A percentile compares a stretch with the other conserved stretches of the same genome.
These are phyloP conservation scores for Rhinogobius similis DNA, from an alignment of 2,113 vertebrate species.

Conservation along the genomic window DNA sequence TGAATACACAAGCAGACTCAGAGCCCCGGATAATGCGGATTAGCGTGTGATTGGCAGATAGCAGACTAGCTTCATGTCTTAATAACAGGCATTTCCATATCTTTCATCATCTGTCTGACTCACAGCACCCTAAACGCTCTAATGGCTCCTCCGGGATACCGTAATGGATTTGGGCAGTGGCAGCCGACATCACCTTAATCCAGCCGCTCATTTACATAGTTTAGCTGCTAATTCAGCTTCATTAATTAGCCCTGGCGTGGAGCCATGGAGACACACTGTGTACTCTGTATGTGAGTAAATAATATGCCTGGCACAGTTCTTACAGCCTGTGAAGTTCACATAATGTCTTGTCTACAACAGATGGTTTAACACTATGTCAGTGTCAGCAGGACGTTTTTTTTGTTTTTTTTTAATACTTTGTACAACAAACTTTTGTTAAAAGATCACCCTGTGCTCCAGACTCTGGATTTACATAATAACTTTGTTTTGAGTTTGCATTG, in stretches of 20 bases:
- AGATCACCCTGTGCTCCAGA: slow-evolving; percentile 1
- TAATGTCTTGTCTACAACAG: background rate
- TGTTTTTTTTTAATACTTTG: too few species aligned
- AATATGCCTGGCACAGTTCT: background rate
- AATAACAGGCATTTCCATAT: slow-evolving; percentile 37
- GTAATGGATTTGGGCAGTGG: slow-evolving; percentile 35
- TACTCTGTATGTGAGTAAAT: slow-evolving; percentile 1
- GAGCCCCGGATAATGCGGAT: slow-evolving; percentile 7
- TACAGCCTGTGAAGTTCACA: background rate
- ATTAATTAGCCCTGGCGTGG: slow-evolving; percentile 47
- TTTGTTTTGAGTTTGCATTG: background rate
- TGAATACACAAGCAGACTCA: background rate
- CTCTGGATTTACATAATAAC: background rate
- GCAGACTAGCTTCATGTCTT: slow-evolving; percentile 25
- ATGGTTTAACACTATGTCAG: background rate
- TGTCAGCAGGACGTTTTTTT: background rate
- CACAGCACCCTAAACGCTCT: slow-evolving; percentile 26
- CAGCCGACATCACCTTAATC: slow-evolving; percentile 43
- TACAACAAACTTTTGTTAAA: background rate
- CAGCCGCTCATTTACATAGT: slow-evolving; percentile 53
- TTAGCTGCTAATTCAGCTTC: slow-evolving; percentile 50
- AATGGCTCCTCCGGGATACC: slow-evolving; percentile 34
- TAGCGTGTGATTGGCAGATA: slow-evolving; percentile 21
- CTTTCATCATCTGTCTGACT: slow-evolving; percentile 33
- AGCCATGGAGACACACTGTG: slow-evolving; percentile 25